Percentiles rank a stretch among this genome's conserved stretches.
These are phyloP conservation scores for Bombyx huttoni DNA, from an alignment of 2,888 invertebrate genomes.

Conservation along the genomic window DNA sequence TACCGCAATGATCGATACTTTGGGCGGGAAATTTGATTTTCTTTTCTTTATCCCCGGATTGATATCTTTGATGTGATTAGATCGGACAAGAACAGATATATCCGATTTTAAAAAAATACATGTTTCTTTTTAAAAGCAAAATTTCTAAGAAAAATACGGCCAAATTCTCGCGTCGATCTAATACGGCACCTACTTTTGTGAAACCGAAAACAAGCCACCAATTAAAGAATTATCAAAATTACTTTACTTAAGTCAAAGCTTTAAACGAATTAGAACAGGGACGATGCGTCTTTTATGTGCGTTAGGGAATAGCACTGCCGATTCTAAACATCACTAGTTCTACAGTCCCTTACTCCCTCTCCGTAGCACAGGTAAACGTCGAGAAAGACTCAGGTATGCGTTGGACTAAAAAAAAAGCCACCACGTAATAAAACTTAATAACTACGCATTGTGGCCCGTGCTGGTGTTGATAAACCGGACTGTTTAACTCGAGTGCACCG, in stretches of 20 bases:
- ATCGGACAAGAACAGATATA: neutral
- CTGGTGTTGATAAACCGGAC: slow-evolving; percentile 12
- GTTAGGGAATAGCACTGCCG: slow-evolving; percentile 6
- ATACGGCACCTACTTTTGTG: too few species aligned
- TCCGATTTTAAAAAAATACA: neutral
- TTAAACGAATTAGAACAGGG: too few species aligned
- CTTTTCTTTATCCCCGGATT: neutral
- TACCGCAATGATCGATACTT: slow-evolving; percentile 12
- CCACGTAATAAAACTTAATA: slow-evolving; percentile 57
- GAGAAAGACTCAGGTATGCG: slow-evolving; percentile 58
- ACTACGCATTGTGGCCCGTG: slow-evolving; percentile 42
- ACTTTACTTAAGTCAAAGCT: too few species aligned
- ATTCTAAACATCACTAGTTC: slow-evolving; percentile 26
- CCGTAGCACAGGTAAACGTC: slow-evolving; percentile 52
- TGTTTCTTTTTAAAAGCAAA: neutral
- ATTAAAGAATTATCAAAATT: too few species aligned
- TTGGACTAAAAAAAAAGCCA: slow-evolving; percentile 23
- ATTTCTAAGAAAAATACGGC: too few species aligned
- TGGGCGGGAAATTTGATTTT: slow-evolving; percentile 28
- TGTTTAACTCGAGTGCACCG: slow-evolving; percentile 4
- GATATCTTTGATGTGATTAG: neutral
- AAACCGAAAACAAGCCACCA: too few species aligned
- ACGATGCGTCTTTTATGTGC: too few species aligned
- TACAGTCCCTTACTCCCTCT: slow-evolving; percentile 29
- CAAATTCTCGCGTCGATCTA: too few species aligned